Conservation (phyloP, 2,113 vertebrate genomes). For the Pseudopipra pipra region DNA sequence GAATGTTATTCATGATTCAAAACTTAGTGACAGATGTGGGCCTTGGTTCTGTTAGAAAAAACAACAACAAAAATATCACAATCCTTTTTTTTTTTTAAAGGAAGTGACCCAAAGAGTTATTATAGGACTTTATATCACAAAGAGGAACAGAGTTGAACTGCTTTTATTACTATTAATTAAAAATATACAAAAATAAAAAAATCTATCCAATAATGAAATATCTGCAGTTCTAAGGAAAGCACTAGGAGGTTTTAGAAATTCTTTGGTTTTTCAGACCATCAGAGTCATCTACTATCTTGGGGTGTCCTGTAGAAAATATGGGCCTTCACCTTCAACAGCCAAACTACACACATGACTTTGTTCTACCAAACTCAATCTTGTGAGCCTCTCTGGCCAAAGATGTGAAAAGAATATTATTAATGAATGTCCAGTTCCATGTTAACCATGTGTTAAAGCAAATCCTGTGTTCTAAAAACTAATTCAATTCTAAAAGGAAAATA, state of each 20-base stretch:
- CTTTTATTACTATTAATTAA: background rate
- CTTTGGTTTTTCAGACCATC: background rate
- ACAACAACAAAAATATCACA: background rate
- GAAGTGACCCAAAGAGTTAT: background rate
- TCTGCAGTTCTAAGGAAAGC: background rate
- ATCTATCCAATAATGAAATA: background rate
- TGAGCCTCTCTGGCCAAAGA: background rate
- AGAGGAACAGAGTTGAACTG: background rate
- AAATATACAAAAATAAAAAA: background rate
- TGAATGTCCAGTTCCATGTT: background rate
- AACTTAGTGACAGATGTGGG: background rate
- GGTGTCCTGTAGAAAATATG: background rate
- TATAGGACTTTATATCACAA: background rate
- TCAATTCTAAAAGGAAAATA: background rate
- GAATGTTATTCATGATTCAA: background rate
- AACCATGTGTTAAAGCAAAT: background rate
- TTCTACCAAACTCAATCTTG: background rate
- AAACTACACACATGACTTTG: background rate
- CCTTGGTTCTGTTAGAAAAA: background rate
- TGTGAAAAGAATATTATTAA: background rate
- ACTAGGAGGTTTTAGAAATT: background rate
- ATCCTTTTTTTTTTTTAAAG: background rate
- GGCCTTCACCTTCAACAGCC: background rate
- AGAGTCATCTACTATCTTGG: background rate
- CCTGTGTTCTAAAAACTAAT: rapidly evolving